phyloP scores from a whole-genome alignment of 2,888 invertebrate genomes.

The Leucophenga montana region DNA sequence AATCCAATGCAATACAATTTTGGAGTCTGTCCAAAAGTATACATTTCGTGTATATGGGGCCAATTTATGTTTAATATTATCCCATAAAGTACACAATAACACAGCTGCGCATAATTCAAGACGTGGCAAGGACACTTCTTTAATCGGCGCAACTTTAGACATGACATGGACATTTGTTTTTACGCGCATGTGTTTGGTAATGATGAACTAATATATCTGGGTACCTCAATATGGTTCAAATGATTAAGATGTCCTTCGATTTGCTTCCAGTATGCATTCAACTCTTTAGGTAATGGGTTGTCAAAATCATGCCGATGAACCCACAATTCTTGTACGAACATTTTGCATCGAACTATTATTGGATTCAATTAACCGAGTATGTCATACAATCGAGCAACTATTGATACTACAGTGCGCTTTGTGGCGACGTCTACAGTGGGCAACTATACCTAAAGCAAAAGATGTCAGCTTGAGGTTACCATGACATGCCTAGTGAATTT shows the following conservation, averaged over 20 bases:
- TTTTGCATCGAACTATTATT: too few species aligned
- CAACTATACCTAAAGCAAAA: too few species aligned
- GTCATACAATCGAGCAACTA: too few species aligned
- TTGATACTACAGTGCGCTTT: too few species aligned
- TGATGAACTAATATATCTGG: neutral
- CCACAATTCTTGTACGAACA: too few species aligned
- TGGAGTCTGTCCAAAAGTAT: too few species aligned
- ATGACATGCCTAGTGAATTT: slow-evolving; percentile 29
- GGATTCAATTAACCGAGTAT: too few species aligned
- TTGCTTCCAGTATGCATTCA: neutral
- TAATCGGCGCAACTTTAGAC: neutral
- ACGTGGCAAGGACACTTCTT: neutral
- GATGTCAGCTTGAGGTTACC: slow-evolving; percentile 36
- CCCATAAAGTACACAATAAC: neutral
- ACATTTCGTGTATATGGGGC: too few species aligned
- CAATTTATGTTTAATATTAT: too few species aligned
- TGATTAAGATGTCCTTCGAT: neutral
- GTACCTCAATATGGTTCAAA: neutral
- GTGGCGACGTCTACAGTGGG: too few species aligned
- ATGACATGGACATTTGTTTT: neutral
- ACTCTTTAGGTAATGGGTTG: neutral
- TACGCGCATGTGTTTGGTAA: neutral
- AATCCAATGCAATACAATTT: too few species aligned
- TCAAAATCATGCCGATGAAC: neutral
- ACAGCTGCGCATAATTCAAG: neutral